Conservation (phyloP, 2,113 vertebrate species). For the Oreochromis niloticus region DNA sequence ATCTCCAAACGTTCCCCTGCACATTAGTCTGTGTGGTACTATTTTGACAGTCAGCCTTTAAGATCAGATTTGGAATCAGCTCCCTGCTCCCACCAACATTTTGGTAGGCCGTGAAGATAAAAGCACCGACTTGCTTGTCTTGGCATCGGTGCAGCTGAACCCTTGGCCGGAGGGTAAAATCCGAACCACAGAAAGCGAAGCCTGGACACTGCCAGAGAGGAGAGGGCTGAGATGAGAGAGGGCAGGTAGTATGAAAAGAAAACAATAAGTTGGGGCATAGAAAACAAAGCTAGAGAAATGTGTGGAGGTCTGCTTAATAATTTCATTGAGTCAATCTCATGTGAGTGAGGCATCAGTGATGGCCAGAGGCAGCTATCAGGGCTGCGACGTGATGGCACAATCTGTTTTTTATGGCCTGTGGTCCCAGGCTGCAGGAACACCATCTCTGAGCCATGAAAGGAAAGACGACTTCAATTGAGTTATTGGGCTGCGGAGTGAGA, state of each 20-base stretch:
- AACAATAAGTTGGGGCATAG: slow-evolving; percentile 1
- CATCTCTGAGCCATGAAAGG: slow-evolving; percentile 58
- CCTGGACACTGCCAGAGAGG: neutral
- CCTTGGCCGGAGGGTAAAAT: slow-evolving; percentile 18
- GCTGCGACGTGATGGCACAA: neutral
- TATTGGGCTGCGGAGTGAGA: slow-evolving; percentile 35
- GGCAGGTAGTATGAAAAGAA: slow-evolving; percentile 34
- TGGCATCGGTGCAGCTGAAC: slow-evolving; percentile 5
- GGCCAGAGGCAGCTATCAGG: slow-evolving; percentile 48
- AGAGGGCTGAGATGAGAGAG: neutral
- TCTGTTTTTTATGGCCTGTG: slow-evolving; percentile 34
- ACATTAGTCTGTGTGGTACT: neutral
- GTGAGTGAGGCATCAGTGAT: slow-evolving; percentile 46
- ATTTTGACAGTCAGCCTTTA: neutral
- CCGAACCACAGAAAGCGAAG: neutral
- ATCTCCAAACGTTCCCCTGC: neutral
- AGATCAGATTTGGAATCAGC: neutral
- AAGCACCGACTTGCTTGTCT: slow-evolving; percentile 7
- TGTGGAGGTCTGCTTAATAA: slow-evolving; percentile 40
- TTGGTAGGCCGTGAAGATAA: neutral
- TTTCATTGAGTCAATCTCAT: slow-evolving; percentile 72
- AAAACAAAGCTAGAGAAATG: neutral
- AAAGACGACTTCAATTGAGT: slow-evolving; percentile 69
- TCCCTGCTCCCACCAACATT: neutral
- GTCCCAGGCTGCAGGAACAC: slow-evolving; percentile 53